phyloP scores from a whole-genome alignment of 2,888 invertebrate species.

The Rhagonycha fulva region DNA sequence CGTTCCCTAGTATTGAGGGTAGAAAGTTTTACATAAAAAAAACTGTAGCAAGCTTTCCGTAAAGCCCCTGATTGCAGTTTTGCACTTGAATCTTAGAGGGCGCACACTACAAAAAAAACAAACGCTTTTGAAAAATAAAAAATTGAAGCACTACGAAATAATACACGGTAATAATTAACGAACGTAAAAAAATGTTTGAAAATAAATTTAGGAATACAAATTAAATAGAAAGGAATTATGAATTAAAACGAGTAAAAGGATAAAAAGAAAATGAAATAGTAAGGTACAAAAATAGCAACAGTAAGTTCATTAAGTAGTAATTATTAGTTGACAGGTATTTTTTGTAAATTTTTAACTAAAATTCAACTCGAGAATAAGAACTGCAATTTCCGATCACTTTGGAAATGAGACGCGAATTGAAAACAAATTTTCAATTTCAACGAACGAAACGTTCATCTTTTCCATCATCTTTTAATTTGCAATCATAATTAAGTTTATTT shows the following conservation, averaged over 20 bases:
- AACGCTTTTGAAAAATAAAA: neutral
- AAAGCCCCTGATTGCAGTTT: neutral
- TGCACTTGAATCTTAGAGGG: neutral
- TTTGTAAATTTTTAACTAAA: constrained; percentile 36
- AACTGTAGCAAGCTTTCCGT: neutral
- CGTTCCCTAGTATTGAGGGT: neutral
- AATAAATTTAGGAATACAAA: neutral
- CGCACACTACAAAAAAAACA: neutral
- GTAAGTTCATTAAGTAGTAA: constrained; percentile 13
- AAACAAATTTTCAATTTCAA: constrained; percentile 44
- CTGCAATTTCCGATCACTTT: constrained; percentile 50
- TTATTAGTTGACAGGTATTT: constrained; percentile 9
- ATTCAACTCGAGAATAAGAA: constrained; percentile 42
- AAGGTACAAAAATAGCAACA: neutral
- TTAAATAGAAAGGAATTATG: neutral
- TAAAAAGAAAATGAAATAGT: neutral
- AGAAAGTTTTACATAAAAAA: neutral
- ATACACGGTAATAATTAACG: neutral
- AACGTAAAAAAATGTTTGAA: neutral
- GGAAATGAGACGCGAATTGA: constrained; percentile 50
- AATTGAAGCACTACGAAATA: neutral
- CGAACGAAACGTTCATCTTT: constrained; percentile 13
- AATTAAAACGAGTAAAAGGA: neutral
- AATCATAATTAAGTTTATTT: constrained; percentile 22
- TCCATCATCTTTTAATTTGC: constrained; percentile 30